These are phyloP conservation scores for Drosophila vallismaia DNA, from an alignment of 2,888 invertebrate species.

Conservation along the genomic window DNA sequence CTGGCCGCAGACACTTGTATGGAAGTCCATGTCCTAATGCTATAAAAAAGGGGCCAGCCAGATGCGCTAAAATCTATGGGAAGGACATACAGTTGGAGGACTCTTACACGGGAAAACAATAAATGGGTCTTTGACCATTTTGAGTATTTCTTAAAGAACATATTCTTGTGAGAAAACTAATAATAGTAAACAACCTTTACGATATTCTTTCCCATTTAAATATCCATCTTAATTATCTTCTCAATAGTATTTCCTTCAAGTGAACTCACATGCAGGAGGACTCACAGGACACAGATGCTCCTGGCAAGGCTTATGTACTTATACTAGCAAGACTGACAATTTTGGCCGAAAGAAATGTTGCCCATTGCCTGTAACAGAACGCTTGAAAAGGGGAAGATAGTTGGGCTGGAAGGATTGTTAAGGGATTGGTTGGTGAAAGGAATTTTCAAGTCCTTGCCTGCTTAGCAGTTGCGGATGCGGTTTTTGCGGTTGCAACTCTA, in stretches of 20 bases:
- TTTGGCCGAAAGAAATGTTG: constrained; percentile 55
- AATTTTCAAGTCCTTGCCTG: constrained; percentile 49
- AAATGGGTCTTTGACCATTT: not conserved
- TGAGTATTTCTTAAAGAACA: not conserved
- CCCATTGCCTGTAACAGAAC: constrained; percentile 43
- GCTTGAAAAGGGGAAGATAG: constrained; percentile 19
- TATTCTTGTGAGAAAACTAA: not conserved
- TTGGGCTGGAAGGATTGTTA: not conserved
- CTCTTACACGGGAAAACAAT: constrained; percentile 22
- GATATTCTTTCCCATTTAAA: not conserved
- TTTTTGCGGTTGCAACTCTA: constrained; percentile 64
- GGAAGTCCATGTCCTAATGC: constrained; percentile 63
- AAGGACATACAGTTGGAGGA: not conserved
- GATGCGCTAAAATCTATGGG: constrained; percentile 60
- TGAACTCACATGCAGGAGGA: constrained; percentile 19
- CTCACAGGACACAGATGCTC: constrained; percentile 60
- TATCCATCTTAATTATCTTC: not conserved
- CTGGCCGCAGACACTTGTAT: constrained; percentile 67
- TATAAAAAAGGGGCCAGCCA: constrained; percentile 65
- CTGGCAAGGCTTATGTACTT: constrained; percentile 67
- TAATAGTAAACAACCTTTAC: not conserved
- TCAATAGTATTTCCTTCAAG: not conserved
- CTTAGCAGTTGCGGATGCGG: constrained; percentile 69
- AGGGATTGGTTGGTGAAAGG: not conserved
- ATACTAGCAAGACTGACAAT: constrained; percentile 64